phyloP scores from a whole-genome alignment of 1,140 invertebrate genomes.

The Proctacanthus coquilletti region DNA sequence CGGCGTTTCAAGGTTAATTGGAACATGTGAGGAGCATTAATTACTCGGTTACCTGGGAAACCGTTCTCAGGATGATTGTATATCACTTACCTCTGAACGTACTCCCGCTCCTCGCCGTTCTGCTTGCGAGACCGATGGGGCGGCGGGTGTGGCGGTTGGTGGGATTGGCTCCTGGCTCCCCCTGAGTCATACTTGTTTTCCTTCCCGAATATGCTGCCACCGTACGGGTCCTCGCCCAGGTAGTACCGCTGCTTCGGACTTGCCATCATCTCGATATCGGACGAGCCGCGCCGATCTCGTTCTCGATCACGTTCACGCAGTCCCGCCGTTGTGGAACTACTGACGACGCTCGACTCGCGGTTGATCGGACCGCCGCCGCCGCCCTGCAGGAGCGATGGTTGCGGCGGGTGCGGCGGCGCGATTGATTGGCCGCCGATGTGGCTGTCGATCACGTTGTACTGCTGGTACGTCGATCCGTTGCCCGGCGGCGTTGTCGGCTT shows the following conservation, averaged over 20 bases:
- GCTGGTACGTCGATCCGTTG: conserved; percentile 35
- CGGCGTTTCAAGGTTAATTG: too few relatives aligned
- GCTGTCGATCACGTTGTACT: conserved; percentile 44
- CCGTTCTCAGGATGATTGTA: too few relatives aligned
- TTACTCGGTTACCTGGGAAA: too few relatives aligned
- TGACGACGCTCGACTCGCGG: conserved; percentile 6
- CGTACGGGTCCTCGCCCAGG: conserved; percentile 66
- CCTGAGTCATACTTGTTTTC: conserved; percentile 54
- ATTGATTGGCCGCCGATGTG: conserved; percentile 31
- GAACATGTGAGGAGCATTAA: too few relatives aligned
- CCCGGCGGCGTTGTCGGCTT: conserved; percentile 30
- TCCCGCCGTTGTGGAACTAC: neutral
- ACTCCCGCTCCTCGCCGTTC: too few relatives aligned
- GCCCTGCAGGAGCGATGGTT: conserved; percentile 6
- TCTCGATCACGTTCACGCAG: neutral
- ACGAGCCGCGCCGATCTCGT: conserved; percentile 4
- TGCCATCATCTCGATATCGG: conserved; percentile 19
- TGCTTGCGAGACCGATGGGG: too few relatives aligned
- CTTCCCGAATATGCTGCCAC: conserved; percentile 59
- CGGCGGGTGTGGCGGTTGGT: too few relatives aligned
- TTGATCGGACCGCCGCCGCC: conserved; percentile 5
- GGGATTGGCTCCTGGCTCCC: conserved; percentile 32
- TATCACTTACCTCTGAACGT: too few relatives aligned
- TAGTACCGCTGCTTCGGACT: conserved; percentile 58
- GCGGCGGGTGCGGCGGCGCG: conserved; percentile 7